Evolutionary conservation across 1,140 invertebrate species (phyloP).

Genomic region (Yoshiicerus persimilis): DNA sequence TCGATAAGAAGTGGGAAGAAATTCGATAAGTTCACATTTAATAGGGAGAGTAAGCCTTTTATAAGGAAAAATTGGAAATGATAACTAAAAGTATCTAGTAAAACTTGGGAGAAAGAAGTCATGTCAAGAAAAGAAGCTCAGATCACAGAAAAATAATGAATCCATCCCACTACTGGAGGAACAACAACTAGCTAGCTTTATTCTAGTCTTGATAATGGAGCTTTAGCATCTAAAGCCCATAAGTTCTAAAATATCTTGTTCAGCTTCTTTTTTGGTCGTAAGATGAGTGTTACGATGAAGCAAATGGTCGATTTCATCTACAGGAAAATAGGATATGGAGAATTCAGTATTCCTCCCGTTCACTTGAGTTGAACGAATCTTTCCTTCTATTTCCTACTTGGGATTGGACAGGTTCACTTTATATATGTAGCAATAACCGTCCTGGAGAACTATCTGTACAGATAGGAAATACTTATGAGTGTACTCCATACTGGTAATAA

Average conservation of each 20-base stretch:
- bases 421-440: neutral
- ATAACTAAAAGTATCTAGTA: neutral
- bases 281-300: neutral
- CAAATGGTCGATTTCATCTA: neutral
- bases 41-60: neutral
- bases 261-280: neutral
- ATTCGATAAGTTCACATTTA: neutral
- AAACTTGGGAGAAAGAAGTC: neutral
- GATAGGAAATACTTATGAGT: neutral
- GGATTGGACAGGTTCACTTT: neutral
- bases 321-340: neutral
- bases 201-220: neutral
- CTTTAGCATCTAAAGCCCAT: neutral
- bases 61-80: neutral
- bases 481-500: neutral
- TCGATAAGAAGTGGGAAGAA: neutral
- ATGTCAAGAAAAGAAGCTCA: neutral
- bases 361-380: neutral
- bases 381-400: neutral
- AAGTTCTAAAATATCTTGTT: conserved; percentile 4
- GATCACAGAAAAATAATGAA: neutral
- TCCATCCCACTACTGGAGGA: neutral
- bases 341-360: neutral
- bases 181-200: neutral
- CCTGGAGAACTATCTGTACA: neutral